Evolutionary conservation across 2,797 vertebrate genomes (phyloP).

Genomic region (Clarias pachynema): DNA sequence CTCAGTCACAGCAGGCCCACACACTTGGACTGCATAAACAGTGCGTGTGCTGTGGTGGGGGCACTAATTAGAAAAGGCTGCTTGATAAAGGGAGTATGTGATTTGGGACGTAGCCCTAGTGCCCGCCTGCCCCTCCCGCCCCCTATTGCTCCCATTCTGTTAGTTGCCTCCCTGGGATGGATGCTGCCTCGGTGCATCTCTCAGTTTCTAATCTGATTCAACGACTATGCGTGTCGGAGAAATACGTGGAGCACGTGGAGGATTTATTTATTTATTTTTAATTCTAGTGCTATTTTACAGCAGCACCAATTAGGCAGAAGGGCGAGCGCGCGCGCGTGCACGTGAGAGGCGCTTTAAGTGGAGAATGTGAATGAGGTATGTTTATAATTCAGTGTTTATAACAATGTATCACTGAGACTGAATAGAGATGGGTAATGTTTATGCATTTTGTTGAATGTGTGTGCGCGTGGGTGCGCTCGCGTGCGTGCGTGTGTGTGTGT

Average conservation of each 20-base stretch:
- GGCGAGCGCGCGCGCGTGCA: neutral
- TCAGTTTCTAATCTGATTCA: neutral
- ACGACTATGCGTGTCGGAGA: neutral
- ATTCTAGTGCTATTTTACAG: neutral
- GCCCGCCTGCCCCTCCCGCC: neutral
- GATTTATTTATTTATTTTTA: neutral
- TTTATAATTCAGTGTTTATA: neutral
- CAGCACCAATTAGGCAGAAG: neutral
- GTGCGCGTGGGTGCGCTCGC: neutral
- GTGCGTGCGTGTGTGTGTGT: neutral
- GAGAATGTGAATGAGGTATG: constrained; percentile 29
- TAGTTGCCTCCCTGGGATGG: neutral
- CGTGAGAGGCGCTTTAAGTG: neutral
- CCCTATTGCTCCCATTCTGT: neutral
- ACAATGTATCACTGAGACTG: neutral
- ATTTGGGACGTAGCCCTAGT: neutral
- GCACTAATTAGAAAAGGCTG: neutral
- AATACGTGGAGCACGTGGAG: neutral
- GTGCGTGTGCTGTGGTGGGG: neutral
- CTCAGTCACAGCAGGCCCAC: neutral
- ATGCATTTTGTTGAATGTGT: neutral
- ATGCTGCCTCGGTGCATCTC: neutral
- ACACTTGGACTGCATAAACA: neutral
- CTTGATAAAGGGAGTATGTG: neutral
- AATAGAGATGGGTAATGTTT: neutral